phyloP scores from a whole-genome alignment of 2,888 invertebrate species.

The Heliconius ismenius region DNA sequence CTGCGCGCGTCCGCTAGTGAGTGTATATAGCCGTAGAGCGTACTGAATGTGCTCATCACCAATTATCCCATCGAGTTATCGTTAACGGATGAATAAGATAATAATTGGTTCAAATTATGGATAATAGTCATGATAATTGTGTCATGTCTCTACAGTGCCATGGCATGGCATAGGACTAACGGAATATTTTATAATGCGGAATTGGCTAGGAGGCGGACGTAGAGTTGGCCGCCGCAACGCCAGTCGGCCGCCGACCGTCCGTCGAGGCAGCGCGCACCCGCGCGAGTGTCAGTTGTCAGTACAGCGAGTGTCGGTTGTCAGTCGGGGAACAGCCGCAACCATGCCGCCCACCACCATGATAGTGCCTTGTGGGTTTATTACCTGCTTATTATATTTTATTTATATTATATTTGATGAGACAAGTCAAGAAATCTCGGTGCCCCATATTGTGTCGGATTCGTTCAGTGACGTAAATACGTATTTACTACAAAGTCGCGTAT shows the following conservation, averaged over 20 bases:
- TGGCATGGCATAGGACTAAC: slow-evolving; percentile 62
- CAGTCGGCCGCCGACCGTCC: slow-evolving; percentile 77
- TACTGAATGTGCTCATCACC: slow-evolving; percentile 22
- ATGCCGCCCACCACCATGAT: slow-evolving; percentile 81
- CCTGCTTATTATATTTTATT: slow-evolving; percentile 26
- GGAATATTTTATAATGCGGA: slow-evolving; percentile 79
- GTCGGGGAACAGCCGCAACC: slow-evolving; percentile 54
- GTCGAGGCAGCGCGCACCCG: slow-evolving; percentile 70
- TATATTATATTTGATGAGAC: background rate
- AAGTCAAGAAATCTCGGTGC: slow-evolving; percentile 41
- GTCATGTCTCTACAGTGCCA: slow-evolving; percentile 49
- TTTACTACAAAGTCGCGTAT: slow-evolving; percentile 49
- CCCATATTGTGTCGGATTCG: slow-evolving; percentile 51
- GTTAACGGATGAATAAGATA: slow-evolving; percentile 45
- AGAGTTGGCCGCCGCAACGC: slow-evolving; percentile 59
- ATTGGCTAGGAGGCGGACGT: slow-evolving; percentile 72
- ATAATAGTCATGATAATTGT: slow-evolving; percentile 54
- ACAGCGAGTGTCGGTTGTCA: slow-evolving; percentile 51
- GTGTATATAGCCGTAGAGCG: slow-evolving; percentile 9
- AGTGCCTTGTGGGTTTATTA: slow-evolving; percentile 75
- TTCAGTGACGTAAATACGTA: slow-evolving; percentile 42
- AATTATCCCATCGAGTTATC: slow-evolving; percentile 34
- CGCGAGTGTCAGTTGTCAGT: slow-evolving; percentile 52
- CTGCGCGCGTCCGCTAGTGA: no score
- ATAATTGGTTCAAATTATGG: slow-evolving; percentile 44